Conservation (phyloP, 2,113 vertebrate genomes). For the Hylia prasina region DNA sequence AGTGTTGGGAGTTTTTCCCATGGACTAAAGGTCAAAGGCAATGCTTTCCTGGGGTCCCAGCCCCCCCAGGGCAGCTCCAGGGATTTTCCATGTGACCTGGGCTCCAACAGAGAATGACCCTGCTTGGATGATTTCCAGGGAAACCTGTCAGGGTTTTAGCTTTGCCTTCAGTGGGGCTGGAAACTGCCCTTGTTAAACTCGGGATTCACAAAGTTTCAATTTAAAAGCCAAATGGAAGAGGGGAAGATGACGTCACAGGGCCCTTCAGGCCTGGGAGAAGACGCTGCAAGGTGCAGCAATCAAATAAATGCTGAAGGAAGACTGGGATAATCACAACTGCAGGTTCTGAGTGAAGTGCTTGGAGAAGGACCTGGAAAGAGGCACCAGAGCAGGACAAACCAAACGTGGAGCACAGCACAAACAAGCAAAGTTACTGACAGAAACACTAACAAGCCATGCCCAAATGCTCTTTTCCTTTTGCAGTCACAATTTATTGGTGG, state of each 20-base stretch:
- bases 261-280: constrained; percentile 16
- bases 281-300: not conserved
- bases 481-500: not conserved
- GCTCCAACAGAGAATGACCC: fast-evolving
- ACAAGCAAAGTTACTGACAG: fast-evolving
- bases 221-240: not conserved
- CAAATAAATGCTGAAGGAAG: not conserved
- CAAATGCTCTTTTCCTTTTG: not conserved
- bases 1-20: too few species aligned
- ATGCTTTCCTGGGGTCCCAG: too few species aligned
- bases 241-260: not conserved
- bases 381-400: not conserved
- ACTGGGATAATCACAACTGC: not conserved
- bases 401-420: not conserved
- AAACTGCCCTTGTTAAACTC: fast-evolving
- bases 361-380: not conserved
- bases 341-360: not conserved
- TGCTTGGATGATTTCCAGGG: not conserved
- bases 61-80: too few species aligned
- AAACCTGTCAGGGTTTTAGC: not conserved
- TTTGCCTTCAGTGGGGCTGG: not conserved
- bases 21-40: too few species aligned
- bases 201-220: fast-evolving
- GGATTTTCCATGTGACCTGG: too few species aligned
- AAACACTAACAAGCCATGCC: fast-evolving